Percentiles rank a stretch among this genome's conserved stretches.
These are phyloP conservation scores for Steinernema feltiae DNA, from an alignment of 1,140 invertebrate species.

Conservation along the genomic window DNA sequence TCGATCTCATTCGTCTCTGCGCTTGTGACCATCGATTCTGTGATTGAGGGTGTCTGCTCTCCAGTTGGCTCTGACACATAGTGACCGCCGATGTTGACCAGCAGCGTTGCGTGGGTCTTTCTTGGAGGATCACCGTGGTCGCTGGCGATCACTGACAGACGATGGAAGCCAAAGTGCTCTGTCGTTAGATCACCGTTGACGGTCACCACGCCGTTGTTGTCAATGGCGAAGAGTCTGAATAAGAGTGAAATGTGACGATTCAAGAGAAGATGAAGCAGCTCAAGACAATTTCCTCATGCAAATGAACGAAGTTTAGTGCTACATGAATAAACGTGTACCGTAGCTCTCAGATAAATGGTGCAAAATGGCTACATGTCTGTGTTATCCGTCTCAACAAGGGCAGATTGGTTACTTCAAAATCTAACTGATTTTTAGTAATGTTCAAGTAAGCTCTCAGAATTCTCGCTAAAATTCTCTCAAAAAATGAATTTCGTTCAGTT, in stretches of 20 bases:
- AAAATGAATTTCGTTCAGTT: no score
- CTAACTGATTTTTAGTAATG: no score
- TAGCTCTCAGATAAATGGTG: no score
- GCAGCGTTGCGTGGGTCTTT: slow-evolving; percentile 42
- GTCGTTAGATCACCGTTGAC: slow-evolving; percentile 52
- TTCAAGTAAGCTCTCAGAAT: no score
- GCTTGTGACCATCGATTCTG: slow-evolving; percentile 2
- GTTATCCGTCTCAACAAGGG: no score
- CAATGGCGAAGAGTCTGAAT: slow-evolving; percentile 50
- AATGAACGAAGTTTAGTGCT: no score
- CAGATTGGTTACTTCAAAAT: no score
- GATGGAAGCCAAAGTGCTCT: slow-evolving; percentile 53
- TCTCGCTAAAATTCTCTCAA: no score
- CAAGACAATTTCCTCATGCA: no score
- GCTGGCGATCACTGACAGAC: slow-evolving; percentile 40
- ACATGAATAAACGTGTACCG: no score
- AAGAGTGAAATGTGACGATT: slow-evolving; percentile 26
- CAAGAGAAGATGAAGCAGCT: no score
- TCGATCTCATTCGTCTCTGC: slow-evolving; percentile 12
- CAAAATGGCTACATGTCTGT: no score
- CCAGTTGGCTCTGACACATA: slow-evolving; percentile 17
- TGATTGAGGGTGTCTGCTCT: not conserved
- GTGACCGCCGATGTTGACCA: slow-evolving; percentile 39
- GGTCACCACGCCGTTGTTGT: slow-evolving; percentile 33
- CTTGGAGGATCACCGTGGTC: slow-evolving; percentile 52